These are phyloP conservation scores for Calephelis perditalis DNA, from an alignment of 2,888 invertebrate species.

Conservation along the genomic window DNA sequence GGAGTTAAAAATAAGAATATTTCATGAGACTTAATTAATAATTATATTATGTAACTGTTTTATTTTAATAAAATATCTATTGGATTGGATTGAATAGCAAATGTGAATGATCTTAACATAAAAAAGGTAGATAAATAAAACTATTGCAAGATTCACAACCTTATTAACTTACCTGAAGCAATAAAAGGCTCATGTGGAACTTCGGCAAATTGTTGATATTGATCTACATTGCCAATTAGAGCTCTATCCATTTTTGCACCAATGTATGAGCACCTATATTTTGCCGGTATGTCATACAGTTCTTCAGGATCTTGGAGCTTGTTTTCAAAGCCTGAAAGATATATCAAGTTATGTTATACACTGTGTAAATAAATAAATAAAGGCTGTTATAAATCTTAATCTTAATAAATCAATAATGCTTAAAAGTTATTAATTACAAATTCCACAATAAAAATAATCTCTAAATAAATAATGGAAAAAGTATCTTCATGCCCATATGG, in stretches of 20 bases:
- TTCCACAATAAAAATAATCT: no score
- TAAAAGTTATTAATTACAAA: no score
- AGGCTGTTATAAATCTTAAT: no score
- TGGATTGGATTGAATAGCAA: no score
- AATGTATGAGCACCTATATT: conserved; percentile 79
- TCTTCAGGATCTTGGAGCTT: conserved; percentile 87
- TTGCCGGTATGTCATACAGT: conserved; percentile 87
- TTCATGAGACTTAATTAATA: background rate
- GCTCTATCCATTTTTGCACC: conserved; percentile 79
- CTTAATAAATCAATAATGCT: no score
- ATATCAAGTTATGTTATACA: background rate
- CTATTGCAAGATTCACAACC: background rate
- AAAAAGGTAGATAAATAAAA: no score
- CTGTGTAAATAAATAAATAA: background rate
- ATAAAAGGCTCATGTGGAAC: conserved; percentile 71
- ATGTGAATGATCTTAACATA: conserved; percentile 31
- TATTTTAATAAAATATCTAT: no score
- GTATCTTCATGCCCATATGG: no score
- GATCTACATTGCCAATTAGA: conserved; percentile 73
- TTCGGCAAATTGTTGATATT: conserved; percentile 62
- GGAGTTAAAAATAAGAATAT: background rate
- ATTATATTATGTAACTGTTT: no score
- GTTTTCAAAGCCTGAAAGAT: conserved; percentile 77
- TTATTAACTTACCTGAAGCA: conserved; percentile 46
- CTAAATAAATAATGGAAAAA: no score